These are phyloP conservation scores for Nestor notabilis DNA, from an alignment of 2,113 vertebrate species.

Conservation along the genomic window DNA sequence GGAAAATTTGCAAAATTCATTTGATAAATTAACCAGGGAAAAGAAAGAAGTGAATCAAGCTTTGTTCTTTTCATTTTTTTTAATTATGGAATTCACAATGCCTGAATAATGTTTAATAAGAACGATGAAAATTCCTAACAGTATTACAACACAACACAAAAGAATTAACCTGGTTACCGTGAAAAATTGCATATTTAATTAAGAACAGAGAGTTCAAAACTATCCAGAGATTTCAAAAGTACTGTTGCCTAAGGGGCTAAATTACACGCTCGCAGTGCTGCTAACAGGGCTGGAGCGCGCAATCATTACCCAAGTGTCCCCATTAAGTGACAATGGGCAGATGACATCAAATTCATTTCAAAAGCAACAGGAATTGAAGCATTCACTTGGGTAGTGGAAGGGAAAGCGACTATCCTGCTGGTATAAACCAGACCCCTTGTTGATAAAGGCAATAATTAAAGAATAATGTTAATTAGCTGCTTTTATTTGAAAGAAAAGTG, in stretches of 20 bases:
- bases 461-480: constrained; percentile 89
- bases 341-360: constrained; percentile 89
- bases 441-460: constrained; percentile 89
- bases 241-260: constrained; percentile 87
- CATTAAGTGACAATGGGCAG: constrained; percentile 88
- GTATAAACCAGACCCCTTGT: constrained; percentile 83
- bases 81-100: constrained; percentile 89
- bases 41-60: constrained; percentile 85
- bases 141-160: constrained; percentile 90
- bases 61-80: constrained; percentile 91
- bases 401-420: constrained; percentile 79
- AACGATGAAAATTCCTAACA: constrained; percentile 83
- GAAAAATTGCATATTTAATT: constrained; percentile 98
- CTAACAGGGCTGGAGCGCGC: constrained; percentile 84
- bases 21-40: constrained; percentile 93
- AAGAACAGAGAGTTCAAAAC: constrained; percentile 91
- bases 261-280: constrained; percentile 89
- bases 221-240: constrained; percentile 87
- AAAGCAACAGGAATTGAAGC: constrained; percentile 78
- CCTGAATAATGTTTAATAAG: constrained; percentile 88
- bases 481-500: constrained; percentile 75
- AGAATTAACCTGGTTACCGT: constrained; percentile 91
- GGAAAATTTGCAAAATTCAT: constrained; percentile 92
- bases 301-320: constrained; percentile 87
- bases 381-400: constrained; percentile 77